phyloP scores from a whole-genome alignment of 2,888 invertebrate genomes.

The Linyphia triangularis region DNA sequence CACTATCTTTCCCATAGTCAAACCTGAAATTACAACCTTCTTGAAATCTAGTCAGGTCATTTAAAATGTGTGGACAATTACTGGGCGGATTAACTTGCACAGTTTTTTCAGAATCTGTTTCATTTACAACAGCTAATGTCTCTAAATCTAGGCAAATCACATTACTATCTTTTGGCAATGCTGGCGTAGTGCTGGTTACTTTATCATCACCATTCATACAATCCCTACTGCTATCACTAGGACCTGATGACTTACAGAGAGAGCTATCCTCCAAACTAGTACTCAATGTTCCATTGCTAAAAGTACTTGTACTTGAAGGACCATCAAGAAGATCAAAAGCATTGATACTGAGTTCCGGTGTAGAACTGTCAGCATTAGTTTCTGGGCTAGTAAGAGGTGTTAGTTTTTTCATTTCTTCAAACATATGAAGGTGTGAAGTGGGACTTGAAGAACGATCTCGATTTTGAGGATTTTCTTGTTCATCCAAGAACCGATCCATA shows the following conservation, averaged over 20 bases:
- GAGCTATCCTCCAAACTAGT: slow-evolving; percentile 56
- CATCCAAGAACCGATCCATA: slow-evolving; percentile 94
- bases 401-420: slow-evolving; percentile 65
- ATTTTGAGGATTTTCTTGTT: slow-evolving; percentile 82
- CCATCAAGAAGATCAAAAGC: slow-evolving; percentile 66
- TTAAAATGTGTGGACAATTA: slow-evolving; percentile 65
- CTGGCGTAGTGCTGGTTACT: slow-evolving; percentile 58
- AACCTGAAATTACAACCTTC: slow-evolving; percentile 69
- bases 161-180: slow-evolving; percentile 61
- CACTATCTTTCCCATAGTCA: slow-evolving; percentile 61
- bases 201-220: slow-evolving; percentile 69
- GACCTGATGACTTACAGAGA: slow-evolving; percentile 32
- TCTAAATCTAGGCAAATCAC: slow-evolving; percentile 59
- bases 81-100: slow-evolving; percentile 67
- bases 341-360: slow-evolving; percentile 65
- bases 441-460: slow-evolving; percentile 75
- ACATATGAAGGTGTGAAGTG: slow-evolving; percentile 55
- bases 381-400: slow-evolving; percentile 69
- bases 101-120: slow-evolving; percentile 58
- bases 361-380: slow-evolving; percentile 69
- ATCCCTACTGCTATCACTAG: slow-evolving; percentile 56
- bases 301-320: slow-evolving; percentile 67
- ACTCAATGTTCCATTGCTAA: slow-evolving; percentile 53
- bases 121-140: slow-evolving; percentile 55
- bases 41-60: slow-evolving; percentile 68